Conservation (phyloP, 2,888 invertebrate species). For the Thymelicus sylvestris region DNA sequence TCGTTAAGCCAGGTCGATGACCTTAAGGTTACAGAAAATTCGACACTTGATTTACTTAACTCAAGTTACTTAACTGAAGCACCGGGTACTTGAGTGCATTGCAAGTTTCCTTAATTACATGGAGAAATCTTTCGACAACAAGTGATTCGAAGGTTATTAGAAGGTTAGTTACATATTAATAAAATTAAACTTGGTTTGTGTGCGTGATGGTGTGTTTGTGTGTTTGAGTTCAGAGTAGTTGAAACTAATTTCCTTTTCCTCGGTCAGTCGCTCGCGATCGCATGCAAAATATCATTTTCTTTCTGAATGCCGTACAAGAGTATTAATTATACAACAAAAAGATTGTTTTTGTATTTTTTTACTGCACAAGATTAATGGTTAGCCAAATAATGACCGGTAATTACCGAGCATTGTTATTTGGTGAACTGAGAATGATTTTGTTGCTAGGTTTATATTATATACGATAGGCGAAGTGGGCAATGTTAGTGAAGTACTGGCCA, state of each 20-base stretch:
- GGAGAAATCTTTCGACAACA: too few relatives aligned
- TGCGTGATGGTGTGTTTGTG: background rate
- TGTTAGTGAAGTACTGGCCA: too few relatives aligned
- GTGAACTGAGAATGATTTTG: background rate
- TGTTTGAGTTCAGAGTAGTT: background rate
- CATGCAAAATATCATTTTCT: constrained; percentile 6
- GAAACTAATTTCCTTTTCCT: background rate
- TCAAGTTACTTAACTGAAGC: too few relatives aligned
- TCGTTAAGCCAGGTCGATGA: too few relatives aligned
- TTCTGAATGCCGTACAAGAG: background rate
- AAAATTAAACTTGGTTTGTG: too few relatives aligned
- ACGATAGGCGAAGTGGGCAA: background rate
- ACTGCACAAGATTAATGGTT: background rate
- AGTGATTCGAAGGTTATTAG: too few relatives aligned
- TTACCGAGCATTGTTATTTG: background rate
- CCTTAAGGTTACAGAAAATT: too few relatives aligned
- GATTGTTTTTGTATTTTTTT: constrained; percentile 2
- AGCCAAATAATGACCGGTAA: constrained; percentile 6
- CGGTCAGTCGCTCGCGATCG: background rate
- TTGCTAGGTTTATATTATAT: background rate
- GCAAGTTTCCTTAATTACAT: too few relatives aligned
- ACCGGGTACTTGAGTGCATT: too few relatives aligned
- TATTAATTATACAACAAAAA: constrained; percentile 6
- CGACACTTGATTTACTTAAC: too few relatives aligned
- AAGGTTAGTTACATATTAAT: too few relatives aligned